Evolutionary conservation across 2,888 invertebrate genomes (phyloP).

Genomic region (Dryadula phaetusa): DNA sequence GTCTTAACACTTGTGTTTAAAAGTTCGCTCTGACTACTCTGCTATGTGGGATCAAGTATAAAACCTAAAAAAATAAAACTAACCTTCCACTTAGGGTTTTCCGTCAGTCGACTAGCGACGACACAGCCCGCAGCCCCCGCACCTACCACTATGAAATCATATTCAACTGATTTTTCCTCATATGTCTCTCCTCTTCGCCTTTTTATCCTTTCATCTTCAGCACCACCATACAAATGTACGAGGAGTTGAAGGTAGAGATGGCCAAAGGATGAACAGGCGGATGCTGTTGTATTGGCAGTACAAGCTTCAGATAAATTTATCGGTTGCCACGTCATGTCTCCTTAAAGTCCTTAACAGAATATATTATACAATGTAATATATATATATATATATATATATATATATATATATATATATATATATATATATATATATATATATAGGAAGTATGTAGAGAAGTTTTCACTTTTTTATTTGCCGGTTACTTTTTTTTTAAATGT

Average conservation of each 20-base stretch:
- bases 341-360: not conserved
- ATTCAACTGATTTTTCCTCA: conserved; percentile 45
- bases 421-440: too few species aligned
- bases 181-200: not conserved
- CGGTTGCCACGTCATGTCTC: conserved; percentile 52
- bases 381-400: too few species aligned
- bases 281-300: conserved; percentile 53
- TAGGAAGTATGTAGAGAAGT: too few species aligned
- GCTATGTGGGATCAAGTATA: too few species aligned
- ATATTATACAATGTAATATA: too few species aligned
- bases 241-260: conserved; percentile 60
- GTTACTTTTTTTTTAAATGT: too few species aligned
- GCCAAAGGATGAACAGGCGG: conserved; percentile 60
- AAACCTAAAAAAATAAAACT: too few species aligned
- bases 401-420: too few species aligned
- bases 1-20: too few species aligned
- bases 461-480: too few species aligned
- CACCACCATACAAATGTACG: conserved; percentile 58
- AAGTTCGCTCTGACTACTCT: too few species aligned
- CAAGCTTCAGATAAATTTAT: conserved; percentile 48
- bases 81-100: conserved; percentile 60
- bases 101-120: conserved; percentile 62
- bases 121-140: conserved; percentile 68
- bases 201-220: conserved; percentile 51
- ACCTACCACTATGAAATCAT: conserved; percentile 69